These are phyloP conservation scores for Oncorhynchus kisutch DNA, from an alignment of 2,113 vertebrate species.

Conservation along the genomic window DNA sequence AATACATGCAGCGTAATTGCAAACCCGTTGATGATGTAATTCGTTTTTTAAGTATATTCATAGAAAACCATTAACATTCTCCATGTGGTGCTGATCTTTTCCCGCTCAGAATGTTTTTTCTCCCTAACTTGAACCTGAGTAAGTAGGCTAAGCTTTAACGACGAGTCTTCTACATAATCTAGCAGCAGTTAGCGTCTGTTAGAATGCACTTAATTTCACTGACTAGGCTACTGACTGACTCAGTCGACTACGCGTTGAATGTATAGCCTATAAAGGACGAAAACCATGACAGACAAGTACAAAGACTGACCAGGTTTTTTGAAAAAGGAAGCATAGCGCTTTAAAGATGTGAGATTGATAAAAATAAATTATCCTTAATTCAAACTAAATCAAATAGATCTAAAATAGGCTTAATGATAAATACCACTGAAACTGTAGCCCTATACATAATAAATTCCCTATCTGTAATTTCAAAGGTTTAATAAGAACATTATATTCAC, in stretches of 20 bases:
- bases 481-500: too few relatives aligned
- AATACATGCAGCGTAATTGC: conserved; percentile 74
- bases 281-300: background rate
- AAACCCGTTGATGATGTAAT: conserved; percentile 72
- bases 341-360: background rate
- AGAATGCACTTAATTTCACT: background rate
- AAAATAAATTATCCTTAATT: background rate
- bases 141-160: background rate
- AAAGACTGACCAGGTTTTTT: background rate
- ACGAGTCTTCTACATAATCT: background rate
- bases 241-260: background rate
- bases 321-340: background rate
- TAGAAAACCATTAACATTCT: conserved; percentile 65
- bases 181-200: background rate
- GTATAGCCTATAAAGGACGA: background rate
- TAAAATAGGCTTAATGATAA: too few relatives aligned
- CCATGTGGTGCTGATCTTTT: conserved; percentile 65
- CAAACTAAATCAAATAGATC: too few relatives aligned
- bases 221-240: background rate
- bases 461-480: too few relatives aligned
- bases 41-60: conserved; percentile 66
- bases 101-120: conserved; percentile 36
- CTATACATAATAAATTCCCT: too few relatives aligned
- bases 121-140: conserved; percentile 10
- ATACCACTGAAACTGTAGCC: too few relatives aligned